Base-by-base conservation (phyloP, 2,113 vertebrate genomes). In the Antennarius striatus region DNA sequence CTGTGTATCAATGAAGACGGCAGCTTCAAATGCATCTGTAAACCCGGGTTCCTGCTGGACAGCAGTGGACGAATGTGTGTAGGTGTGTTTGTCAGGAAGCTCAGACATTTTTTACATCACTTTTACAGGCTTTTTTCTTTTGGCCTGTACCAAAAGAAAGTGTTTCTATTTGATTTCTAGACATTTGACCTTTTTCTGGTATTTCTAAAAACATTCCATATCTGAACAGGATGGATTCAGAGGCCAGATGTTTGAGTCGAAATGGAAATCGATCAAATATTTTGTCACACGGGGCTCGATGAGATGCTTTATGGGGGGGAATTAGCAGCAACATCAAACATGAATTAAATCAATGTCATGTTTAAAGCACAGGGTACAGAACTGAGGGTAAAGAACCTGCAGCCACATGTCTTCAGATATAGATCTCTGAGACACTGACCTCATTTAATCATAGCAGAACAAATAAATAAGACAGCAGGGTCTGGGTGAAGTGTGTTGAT, bases 11-110 rank as follows among this genome's bases (percentile, higher is more conserved):
- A 99, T 12, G 97, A 98, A 68, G 97, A 98, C 9, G 98, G 98
- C 56, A 99, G 96, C 85, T 99, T 98, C 85, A 98, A 98, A 80
- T 99, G 98, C 81, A 98, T 99, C 85, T 99, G 97, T 85, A 98
- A 98, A 88, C 93, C 95, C 10, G 98, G 98, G 6, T 99, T 94
- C 89, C 93, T 96, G 77, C 83, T 93, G 0, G 91, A 91, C 53
- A 64, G 81, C 28, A 92, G 88, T 9, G 92, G 92, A 54, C 90
- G 92, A 54, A 92, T 92, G 89, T 94, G 93, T 81, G 59, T 90
- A 69, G 93, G 92, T 93, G 71, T 3, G 89, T 86, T 72, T 68
- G 63, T 73, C 59, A 42, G 51, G 36, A 40, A 42, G 32, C 14
- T 32, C 28, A 10, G 39, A 39, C 5, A 16, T 32, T 54, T 30